Evolutionary conservation across 2,113 vertebrate species (phyloP).

Genomic region (Vulpes lagopus): DNA sequence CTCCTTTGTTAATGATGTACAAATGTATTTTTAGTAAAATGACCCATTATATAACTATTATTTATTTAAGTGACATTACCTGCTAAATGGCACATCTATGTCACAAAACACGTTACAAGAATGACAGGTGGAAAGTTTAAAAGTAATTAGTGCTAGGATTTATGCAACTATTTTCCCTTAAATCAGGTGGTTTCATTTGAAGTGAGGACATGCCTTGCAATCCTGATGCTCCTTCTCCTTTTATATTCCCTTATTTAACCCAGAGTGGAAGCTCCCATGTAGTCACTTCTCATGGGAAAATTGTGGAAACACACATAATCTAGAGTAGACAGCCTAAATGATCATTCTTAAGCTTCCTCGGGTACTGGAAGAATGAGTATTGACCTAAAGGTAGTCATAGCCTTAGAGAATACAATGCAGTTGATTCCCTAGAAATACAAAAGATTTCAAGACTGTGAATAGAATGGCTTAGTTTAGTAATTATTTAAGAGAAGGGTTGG

Average conservation of each 20-base stretch:
- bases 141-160: background rate
- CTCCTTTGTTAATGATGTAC: background rate
- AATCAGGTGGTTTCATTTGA: background rate
- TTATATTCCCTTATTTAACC: background rate
- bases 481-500: background rate
- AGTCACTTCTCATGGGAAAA: background rate
- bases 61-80: background rate
- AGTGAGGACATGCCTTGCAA: background rate
- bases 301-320: background rate
- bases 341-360: background rate
- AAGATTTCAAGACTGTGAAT: background rate
- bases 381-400: background rate
- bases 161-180: background rate
- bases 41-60: background rate
- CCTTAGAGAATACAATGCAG: background rate
- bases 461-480: background rate
- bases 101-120: background rate
- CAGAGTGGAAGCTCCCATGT: background rate
- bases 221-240: background rate
- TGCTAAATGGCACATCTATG: background rate
- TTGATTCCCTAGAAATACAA: background rate
- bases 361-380: background rate
- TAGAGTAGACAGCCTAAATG: background rate
- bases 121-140: background rate
- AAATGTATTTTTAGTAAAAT: constrained; percentile 44